These are phyloP conservation scores for Maniola hyperantus DNA, from an alignment of 2,888 invertebrate genomes.

Conservation along the genomic window DNA sequence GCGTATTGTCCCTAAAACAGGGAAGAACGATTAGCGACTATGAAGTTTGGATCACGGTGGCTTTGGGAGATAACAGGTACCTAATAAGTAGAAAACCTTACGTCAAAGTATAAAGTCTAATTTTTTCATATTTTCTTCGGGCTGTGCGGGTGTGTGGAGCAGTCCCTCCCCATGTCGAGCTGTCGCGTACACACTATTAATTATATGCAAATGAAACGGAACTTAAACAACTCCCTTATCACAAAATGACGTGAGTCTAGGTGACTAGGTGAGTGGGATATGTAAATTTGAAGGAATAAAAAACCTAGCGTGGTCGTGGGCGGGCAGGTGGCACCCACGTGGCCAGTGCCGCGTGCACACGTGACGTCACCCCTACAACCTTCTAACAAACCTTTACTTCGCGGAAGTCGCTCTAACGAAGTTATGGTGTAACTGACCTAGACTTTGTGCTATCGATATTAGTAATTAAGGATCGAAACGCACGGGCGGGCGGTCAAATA, in stretches of 20 bases:
- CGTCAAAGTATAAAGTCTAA: no score
- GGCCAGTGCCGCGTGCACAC: constrained; percentile 75
- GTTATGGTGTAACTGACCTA: constrained; percentile 39
- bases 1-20: no score
- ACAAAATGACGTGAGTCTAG: constrained; percentile 23
- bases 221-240: constrained; percentile 28
- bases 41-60: no score
- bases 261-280: constrained; percentile 38
- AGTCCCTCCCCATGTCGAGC: no score
- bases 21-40: no score
- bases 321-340: constrained; percentile 73
- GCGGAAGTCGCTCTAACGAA: constrained; percentile 43
- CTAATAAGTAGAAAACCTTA: no score
- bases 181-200: no score
- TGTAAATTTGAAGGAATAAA: constrained; percentile 49
- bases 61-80: no score
- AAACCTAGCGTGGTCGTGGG: constrained; percentile 56
- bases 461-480: no score
- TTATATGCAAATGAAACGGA: constrained; percentile 25
- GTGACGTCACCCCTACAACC: constrained; percentile 73
- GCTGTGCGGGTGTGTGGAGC: no score
- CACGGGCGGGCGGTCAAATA: no score
- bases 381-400: constrained; percentile 55
- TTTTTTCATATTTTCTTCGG: no score
- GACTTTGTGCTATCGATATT: constrained; percentile 25